Evolutionary conservation across 2,797 vertebrate genomes (phyloP), one percentile per base, ranked within the genome.

Genomic region (Spinibarbus caldwelli): DNA sequence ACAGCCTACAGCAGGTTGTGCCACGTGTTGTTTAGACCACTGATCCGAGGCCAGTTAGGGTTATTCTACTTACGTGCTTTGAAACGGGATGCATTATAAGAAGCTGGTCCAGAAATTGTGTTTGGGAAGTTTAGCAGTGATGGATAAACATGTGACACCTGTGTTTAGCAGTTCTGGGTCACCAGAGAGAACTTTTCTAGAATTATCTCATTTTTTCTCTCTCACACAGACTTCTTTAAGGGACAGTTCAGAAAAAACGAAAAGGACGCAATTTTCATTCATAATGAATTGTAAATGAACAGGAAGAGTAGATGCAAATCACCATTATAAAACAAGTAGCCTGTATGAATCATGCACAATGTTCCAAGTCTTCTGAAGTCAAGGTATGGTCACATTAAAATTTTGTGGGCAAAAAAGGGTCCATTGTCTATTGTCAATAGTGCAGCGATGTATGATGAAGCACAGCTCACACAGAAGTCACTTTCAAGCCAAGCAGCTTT

Each of bases 11-110:
- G 41, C 47, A 36, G 71, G 41, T 49, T 83, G 57, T 47, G 41
- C 31, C 71, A 66, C 43, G 1, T 52, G 57, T 75, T 49, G 57
- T 49, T 57, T 70, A 75, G 59, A 86, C 38, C 36, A 76, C 77
- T 26, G 62, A 80, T 77, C 84, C 43, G 3, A 52, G 72, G 59
- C 38, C 70, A 52, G 49, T 80, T 57, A 45, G 29, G 41, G 38
- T 78, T 78, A 43, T 68, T 70, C 64, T 31, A 45, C 19, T 62
- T n/a, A 29, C 34, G 8, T 29, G 47, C 12, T 29, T 54, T 43
- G 26, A 68, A 78, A 34, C 21, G 15, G 6, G 17, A 76, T 21
- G 38, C 0, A 14, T 19, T 75, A 43, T 19, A 29, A 57, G 43
- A 62, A 71, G 36, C 59, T 45, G 52, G n/a, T 72, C 67, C 80